Conservation (phyloP, 2,888 invertebrate genomes). For the Cyclophora albipunctata region DNA sequence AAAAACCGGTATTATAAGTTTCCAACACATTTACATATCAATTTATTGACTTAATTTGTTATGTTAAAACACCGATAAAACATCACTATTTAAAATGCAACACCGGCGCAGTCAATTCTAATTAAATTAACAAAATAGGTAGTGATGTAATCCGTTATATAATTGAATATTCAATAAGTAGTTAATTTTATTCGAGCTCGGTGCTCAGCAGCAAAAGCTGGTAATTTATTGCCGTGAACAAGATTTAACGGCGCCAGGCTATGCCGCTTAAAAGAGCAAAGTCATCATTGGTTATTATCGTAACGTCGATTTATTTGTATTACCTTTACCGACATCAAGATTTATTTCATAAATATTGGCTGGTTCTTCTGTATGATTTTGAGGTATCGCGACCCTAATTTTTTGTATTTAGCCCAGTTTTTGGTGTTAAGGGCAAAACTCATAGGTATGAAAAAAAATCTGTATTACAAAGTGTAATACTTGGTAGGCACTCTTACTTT, state of each 20-base stretch:
- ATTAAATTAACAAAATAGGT: neutral
- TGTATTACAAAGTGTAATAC: no score
- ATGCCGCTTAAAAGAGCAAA: slow-evolving; percentile 13
- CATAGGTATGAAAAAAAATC: no score
- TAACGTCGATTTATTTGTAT: slow-evolving; percentile 6
- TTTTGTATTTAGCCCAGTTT: no score
- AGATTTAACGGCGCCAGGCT: slow-evolving; percentile 12
- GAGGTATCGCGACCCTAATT: no score
- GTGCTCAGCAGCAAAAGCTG: slow-evolving; percentile 7
- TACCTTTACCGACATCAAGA: neutral
- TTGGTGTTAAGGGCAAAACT: no score
- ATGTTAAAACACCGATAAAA: no score
- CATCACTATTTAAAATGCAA: no score
- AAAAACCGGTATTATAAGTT: no score
- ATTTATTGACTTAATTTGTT: no score
- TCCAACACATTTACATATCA: no score
- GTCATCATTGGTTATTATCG: slow-evolving; percentile 8
- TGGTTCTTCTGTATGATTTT: neutral
- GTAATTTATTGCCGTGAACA: slow-evolving; percentile 18
- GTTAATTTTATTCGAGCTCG: slow-evolving; percentile 14
- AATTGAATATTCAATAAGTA: slow-evolving; percentile 17
- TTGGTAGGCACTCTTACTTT: no score
- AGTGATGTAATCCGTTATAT: slow-evolving; percentile 4
- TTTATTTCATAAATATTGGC: neutral
- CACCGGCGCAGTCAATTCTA: no score